Evolutionary conservation across 2,888 invertebrate species (phyloP).

Genomic region (Cryptus viduatorius): DNA sequence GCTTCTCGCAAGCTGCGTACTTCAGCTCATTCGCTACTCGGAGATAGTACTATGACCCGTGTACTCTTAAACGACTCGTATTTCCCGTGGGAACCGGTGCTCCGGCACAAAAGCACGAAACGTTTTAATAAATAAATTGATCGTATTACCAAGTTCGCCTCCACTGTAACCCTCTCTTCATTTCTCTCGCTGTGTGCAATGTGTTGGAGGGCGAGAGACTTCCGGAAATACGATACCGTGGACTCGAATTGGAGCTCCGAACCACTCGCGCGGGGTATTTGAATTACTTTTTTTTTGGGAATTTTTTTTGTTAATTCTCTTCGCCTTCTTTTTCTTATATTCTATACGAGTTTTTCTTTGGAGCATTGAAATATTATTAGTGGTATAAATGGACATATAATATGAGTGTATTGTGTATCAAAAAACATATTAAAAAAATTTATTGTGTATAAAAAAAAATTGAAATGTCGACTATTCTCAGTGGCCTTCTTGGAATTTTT

Average conservation of each 20-base stretch:
- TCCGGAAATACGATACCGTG: constrained; percentile 78
- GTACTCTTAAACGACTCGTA: constrained; percentile 77
- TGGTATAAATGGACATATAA: constrained; percentile 63
- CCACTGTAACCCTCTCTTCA: constrained; percentile 45
- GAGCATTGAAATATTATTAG: constrained; percentile 44
- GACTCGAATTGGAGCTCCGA: constrained; percentile 74
- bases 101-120: constrained; percentile 75
- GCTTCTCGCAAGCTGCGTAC: constrained; percentile 1
- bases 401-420: constrained; percentile 22
- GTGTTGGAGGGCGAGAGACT: constrained; percentile 58
- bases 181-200: constrained; percentile 37
- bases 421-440: constrained; percentile 25
- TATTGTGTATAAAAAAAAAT: constrained; percentile 29
- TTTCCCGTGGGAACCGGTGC: constrained; percentile 79
- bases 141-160: constrained; percentile 74
- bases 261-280: constrained; percentile 70
- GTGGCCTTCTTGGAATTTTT: background rate
- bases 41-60: constrained; percentile 34
- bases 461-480: constrained; percentile 3
- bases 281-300: constrained; percentile 39
- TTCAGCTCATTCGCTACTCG: constrained; percentile 12
- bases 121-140: constrained; percentile 82
- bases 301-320: constrained; percentile 28
- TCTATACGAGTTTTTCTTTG: background rate
- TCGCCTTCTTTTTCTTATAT: constrained; percentile 25